Evolutionary conservation across 2,888 invertebrate species (phyloP), one percentile per base, ranked within the genome.

Genomic region (Dusona sp.): DNA sequence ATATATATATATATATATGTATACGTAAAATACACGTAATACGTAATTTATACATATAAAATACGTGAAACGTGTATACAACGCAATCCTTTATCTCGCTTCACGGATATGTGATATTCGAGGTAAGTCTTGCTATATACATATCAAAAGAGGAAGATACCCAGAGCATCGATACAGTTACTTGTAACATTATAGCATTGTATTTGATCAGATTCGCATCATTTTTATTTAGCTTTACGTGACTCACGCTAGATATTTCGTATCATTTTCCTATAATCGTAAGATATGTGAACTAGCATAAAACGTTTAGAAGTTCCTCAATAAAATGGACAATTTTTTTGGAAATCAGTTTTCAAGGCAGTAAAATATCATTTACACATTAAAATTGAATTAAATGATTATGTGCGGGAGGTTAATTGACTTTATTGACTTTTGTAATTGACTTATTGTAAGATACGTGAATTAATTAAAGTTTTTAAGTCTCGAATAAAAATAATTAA

Each of bases 1-100:
- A n/a, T n/a, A n/a, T n/a, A n/a, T n/a, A n/a, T n/a, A n/a, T n/a
- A n/a, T n/a, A n/a, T n/a, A n/a, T n/a, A n/a, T n/a, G n/a, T n/a
- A n/a, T n/a, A n/a, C n/a, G n/a, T n/a, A n/a, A n/a, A n/a, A n/a
- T n/a, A n/a, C n/a, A n/a, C n/a, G n/a, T n/a, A n/a, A n/a, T n/a
- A n/a, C n/a, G n/a, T n/a, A n/a, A n/a, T n/a, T n/a, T n/a, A n/a
- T n/a, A n/a, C n/a, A 51, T 65, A 45, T n/a, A 45, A 36, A 22
- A 51, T 78, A 73, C 72, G 75, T 64, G 48, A 74, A 65, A 75
- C 74, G 22, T 13, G 64, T 54, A 78, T 84, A 87, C 84, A 87
- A 82, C 64, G 86, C 74, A 75, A 84, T 84, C 84, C 86, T 87
- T 82, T 87, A 87, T 87, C 86, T 81, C 70, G 57, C 74, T 81